Conservation (phyloP, 2,888 invertebrate genomes). For the Epinotia ramella region DNA sequence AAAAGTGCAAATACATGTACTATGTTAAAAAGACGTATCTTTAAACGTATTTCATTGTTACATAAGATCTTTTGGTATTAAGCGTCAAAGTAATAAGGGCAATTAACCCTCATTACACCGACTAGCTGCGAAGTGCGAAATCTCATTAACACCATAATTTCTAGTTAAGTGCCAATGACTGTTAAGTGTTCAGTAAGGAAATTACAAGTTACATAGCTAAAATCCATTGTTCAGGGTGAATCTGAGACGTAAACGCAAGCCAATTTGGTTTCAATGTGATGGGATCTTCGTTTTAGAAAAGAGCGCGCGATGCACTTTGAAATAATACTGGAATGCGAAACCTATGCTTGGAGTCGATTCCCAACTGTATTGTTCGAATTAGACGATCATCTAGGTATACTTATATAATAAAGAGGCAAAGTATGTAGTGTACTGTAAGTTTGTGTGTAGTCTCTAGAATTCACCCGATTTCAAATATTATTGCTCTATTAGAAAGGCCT, state of each 20-base stretch:
- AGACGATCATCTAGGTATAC: too few species aligned
- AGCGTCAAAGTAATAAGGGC: conserved; percentile 4
- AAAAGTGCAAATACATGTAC: not conserved
- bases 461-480: too few species aligned
- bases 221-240: not conserved
- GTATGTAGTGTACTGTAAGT: too few species aligned
- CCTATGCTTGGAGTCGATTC: too few species aligned
- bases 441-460: too few species aligned
- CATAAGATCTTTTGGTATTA: not conserved
- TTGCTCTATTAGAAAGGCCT: too few species aligned
- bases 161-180: conserved; percentile 26
- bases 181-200: conserved; percentile 17
- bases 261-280: too few species aligned
- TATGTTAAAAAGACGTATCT: not conserved
- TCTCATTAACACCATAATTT: conserved; percentile 40
- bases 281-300: too few species aligned
- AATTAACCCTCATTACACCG: conserved; percentile 29
- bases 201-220: conserved; percentile 12
- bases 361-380: too few species aligned
- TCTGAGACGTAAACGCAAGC: not conserved
- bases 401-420: too few species aligned
- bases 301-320: too few species aligned
- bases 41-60: not conserved
- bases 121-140: conserved; percentile 35
- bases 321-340: too few species aligned